Percentiles rank a stretch among this genome's conserved stretches.
These are phyloP conservation scores for human DNA, from an alignment of 2,113 vertebrate species.

Conservation along the genomic window GRCh38 chr6:93361501-93362000, in stretches of 20 bases:
- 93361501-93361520: neutral
- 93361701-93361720: neutral
- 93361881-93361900: slow-evolving; percentile 13
- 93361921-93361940: slow-evolving; percentile 14
- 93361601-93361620: neutral
- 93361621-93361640: neutral
- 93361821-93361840: neutral
- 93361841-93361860: neutral
- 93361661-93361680: slow-evolving; percentile 16
- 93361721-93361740: neutral
- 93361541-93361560: neutral
- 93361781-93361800: slow-evolving; percentile 38
- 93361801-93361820: neutral
- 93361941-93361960: neutral
- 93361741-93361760: neutral
- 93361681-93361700: neutral
- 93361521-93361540: neutral
- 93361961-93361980: neutral
- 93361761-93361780: neutral
- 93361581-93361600: neutral
- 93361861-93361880: neutral
- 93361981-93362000: slow-evolving; percentile 47
- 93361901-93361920: slow-evolving; percentile 18
- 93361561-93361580: neutral
- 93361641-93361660: neutral